Base-by-base conservation (phyloP, 1,140 invertebrate species). In the Drosophila pachea region DNA sequence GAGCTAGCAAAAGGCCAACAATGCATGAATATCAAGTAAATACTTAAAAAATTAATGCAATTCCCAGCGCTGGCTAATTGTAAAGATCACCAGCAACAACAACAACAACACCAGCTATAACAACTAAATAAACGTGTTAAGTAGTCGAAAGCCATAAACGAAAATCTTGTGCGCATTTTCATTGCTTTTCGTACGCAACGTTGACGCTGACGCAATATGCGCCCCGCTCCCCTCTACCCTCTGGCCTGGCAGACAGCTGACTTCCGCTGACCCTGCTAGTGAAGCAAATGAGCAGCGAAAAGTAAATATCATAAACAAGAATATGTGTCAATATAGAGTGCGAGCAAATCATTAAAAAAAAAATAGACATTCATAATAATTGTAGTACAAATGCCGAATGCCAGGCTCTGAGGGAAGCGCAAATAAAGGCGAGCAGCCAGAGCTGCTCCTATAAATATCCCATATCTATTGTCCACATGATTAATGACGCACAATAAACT, bases 251-350 rank as follows among this genome's bases (percentile, higher is more conserved):
- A 60, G 66, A 61, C 74, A 76, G 62, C 56, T 58, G 63, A 68
- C 74, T 77, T 77, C 74, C 75, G 75, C 77, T 77, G 75, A 73
- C 75, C 75, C 69, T 73, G 75, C 74, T 68, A 47, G 32, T 16
- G 29, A 70, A 66, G 53, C 50, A 59, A 74, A 68, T 53, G 56
- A 32, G 48, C 14, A 47, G 56, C 45, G 16, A 35, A 40, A 63
- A 69, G 67, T 66, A 74, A 70, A 74, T 50, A 70, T 16, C 58
- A 68, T 56, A 64, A 74, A 69, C 38, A 16, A 58, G 50, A 70
- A 71, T 66, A 76, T 72, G 69, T 76, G 74, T 76, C 68, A 72
- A 76, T 76, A 76, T 72, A 54, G 52, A 59, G 56, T 71, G 42
- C 35, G 7, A 62, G 56, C 29, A 71, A 53, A 54, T 67, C 61